Conservation (phyloP, 30 jellyfish, hydroid and myxozoan genomes). For the Aurelia aurita complex sp. Pacific region DNA sequence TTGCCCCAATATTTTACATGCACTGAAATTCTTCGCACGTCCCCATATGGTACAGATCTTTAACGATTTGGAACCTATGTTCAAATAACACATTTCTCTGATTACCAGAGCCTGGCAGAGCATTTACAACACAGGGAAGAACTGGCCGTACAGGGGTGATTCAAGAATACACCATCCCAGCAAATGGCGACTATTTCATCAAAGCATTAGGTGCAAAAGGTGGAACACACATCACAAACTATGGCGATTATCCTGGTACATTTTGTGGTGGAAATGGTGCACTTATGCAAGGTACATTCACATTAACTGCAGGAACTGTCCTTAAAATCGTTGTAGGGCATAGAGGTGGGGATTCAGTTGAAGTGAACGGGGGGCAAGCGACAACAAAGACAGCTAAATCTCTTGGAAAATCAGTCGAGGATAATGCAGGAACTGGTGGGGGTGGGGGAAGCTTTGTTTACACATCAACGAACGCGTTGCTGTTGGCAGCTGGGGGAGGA, state of each 20-base stretch:
- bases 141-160: conserved; percentile 40
- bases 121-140: conserved; percentile 26
- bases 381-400: conserved; percentile 54
- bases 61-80: too few relatives aligned
- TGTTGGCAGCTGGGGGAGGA: conserved; percentile 61
- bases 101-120: not conserved
- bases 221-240: conserved; percentile 37
- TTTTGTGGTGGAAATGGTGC: conserved; percentile 53
- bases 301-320: conserved; percentile 27
- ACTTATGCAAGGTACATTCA: conserved; percentile 36
- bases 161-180: conserved; percentile 43
- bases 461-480: conserved; percentile 20
- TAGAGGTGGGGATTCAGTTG: conserved; percentile 64
- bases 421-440: conserved; percentile 67
- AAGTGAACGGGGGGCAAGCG: conserved; percentile 35
- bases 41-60: not conserved
- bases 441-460: conserved; percentile 65
- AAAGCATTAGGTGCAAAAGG: conserved; percentile 68
- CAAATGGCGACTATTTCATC: conserved; percentile 24
- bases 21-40: too few relatives aligned
- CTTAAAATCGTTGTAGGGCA: conserved; percentile 53
- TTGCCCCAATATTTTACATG: not conserved
- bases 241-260: conserved; percentile 45
- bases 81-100: not conserved
- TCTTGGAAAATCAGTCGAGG: conserved; percentile 32